Conservation (phyloP, 1,140 invertebrate genomes). For the Adoxophyes honmai region DNA sequence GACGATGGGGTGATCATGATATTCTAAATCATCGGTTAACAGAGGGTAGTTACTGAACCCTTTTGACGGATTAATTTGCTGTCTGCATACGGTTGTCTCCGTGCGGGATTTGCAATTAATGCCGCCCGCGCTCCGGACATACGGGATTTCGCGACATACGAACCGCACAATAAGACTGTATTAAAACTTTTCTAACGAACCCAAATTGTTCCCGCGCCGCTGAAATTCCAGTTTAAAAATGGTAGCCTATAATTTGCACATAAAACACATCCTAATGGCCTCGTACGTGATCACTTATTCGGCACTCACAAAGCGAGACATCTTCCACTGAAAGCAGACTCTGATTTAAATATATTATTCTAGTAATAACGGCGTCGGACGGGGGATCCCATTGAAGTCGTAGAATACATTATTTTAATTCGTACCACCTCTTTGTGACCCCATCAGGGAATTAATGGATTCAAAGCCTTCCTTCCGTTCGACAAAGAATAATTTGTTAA, state of each 20-base stretch:
- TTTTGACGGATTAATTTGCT: conserved; percentile 71
- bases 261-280: conserved; percentile 74
- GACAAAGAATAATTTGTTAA: conserved; percentile 77
- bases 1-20: conserved; percentile 63
- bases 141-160: no score
- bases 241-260: conserved; percentile 74
- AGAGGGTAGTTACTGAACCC: conserved; percentile 63
- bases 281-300: conserved; percentile 74
- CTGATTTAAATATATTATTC: conserved; percentile 77
- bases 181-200: conserved; percentile 65
- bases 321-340: conserved; percentile 73
- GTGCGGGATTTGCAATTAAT: conserved; percentile 60
- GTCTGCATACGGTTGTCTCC: conserved; percentile 50
- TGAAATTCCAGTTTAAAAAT: conserved; percentile 67
- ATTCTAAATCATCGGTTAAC: conserved; percentile 68
- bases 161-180: conserved; percentile 29
- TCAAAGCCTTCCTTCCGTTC: conserved; percentile 73
- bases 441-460: conserved; percentile 74
- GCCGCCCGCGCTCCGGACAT: background rate
- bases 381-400: conserved; percentile 69
- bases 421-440: conserved; percentile 74
- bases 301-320: conserved; percentile 63
- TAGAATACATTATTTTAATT: conserved; percentile 77
- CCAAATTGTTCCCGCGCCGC: conserved; percentile 50
- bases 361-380: conserved; percentile 73